phyloP scores from a whole-genome alignment of 2,113 vertebrate species.

The Uria lomvia region DNA sequence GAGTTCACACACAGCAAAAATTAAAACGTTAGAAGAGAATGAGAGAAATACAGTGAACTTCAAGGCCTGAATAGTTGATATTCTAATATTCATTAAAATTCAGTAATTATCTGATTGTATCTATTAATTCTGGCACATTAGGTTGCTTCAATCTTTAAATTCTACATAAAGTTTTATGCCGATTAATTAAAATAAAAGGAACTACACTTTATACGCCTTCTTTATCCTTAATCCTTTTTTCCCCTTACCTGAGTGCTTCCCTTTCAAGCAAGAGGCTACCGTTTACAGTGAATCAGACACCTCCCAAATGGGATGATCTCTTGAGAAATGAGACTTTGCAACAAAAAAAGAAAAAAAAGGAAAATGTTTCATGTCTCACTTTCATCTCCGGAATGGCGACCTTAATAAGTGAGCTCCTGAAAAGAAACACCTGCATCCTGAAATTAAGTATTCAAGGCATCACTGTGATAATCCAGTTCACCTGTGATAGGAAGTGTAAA shows the following conservation, averaged over 20 bases:
- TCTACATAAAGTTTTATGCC: not conserved
- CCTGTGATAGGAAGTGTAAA: not conserved
- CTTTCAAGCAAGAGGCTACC: not conserved
- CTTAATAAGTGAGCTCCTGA: slow-evolving; percentile 51
- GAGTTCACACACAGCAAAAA: not conserved
- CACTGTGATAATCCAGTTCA: not conserved
- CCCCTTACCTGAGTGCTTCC: not conserved
- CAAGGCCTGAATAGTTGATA: not conserved
- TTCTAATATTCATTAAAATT: slow-evolving; percentile 19
- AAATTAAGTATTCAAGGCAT: slow-evolving; percentile 39
- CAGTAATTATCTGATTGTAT: slow-evolving; percentile 48
- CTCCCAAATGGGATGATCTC: slow-evolving; percentile 28
- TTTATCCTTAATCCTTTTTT: not conserved
- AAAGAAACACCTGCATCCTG: slow-evolving; percentile 56
- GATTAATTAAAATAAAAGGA: slow-evolving; percentile 35
- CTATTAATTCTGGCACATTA: slow-evolving; percentile 39
- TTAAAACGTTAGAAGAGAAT: not conserved
- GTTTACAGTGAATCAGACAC: not conserved
- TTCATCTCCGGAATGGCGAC: slow-evolving; percentile 52
- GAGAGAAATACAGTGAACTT: not conserved
- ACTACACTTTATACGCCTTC: not conserved
- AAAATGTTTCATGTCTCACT: slow-evolving; percentile 48
- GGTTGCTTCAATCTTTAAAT: slow-evolving; percentile 1
- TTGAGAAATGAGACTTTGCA: slow-evolving; percentile 36
- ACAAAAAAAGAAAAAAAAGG: slow-evolving; percentile 10